These are phyloP conservation scores for Drosophila pectinifera DNA, from an alignment of 1,140 invertebrate species.

Conservation along the genomic window DNA sequence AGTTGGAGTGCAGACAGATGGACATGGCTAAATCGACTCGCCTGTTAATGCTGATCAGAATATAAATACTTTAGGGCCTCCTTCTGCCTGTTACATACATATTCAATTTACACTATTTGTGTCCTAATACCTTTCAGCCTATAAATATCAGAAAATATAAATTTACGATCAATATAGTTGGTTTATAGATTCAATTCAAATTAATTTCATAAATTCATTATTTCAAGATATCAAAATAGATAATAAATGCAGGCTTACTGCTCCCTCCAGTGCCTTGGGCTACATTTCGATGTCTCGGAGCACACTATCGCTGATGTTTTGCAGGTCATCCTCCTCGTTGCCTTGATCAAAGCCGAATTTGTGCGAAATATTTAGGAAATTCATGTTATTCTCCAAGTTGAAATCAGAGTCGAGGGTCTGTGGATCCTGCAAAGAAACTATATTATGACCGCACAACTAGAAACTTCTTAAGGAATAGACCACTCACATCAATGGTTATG, in stretches of 20 bases:
- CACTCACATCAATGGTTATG: conserved; percentile 49
- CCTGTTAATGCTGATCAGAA: too few relatives aligned
- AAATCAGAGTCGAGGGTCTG: neutral
- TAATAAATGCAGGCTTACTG: conserved; percentile 18
- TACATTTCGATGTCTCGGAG: conserved; percentile 71
- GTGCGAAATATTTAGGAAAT: conserved; percentile 13
- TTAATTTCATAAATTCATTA: neutral
- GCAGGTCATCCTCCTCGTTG: conserved; percentile 53
- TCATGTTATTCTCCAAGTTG: conserved; percentile 32
- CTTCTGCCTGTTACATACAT: too few relatives aligned
- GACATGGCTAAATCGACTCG: too few relatives aligned
- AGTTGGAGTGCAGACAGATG: too few relatives aligned
- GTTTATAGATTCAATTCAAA: neutral
- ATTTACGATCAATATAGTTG: too few relatives aligned
- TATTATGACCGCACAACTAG: neutral
- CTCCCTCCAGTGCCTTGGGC: neutral
- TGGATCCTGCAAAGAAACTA: conserved; percentile 33
- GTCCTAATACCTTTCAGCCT: too few relatives aligned
- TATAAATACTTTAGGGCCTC: too few relatives aligned
- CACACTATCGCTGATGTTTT: conserved; percentile 74
- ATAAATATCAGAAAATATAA: neutral
- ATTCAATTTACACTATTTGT: too few relatives aligned
- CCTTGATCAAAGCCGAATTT: conserved; percentile 34
- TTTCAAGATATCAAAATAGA: conserved; percentile 2
- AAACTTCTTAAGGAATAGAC: neutral